phyloP scores from a whole-genome alignment of 2,888 invertebrate genomes.

The Bugula neritina region DNA sequence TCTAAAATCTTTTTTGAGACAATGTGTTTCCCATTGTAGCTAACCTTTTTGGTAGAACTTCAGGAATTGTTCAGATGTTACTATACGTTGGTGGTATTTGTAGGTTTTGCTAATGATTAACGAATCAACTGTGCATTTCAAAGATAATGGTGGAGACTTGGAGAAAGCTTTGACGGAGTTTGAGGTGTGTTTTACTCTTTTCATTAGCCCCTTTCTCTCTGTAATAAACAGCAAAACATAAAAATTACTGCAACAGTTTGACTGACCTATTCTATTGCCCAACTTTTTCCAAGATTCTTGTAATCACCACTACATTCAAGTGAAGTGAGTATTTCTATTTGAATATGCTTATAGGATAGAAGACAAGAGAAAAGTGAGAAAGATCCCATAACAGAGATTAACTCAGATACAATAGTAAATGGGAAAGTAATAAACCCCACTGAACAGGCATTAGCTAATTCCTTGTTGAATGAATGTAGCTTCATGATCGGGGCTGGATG shows the following conservation, averaged over 20 bases:
- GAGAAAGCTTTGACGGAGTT: not conserved
- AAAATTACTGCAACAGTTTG: too few relatives aligned
- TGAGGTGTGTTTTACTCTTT: not conserved
- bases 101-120: conserved; percentile 20
- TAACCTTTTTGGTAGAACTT: too few relatives aligned
- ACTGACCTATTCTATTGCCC: too few relatives aligned
- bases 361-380: not conserved
- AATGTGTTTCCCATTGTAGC: too few relatives aligned
- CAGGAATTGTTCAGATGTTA: too few relatives aligned
- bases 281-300: too few relatives aligned
- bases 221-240: too few relatives aligned
- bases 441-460: not conserved
- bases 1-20: too few relatives aligned
- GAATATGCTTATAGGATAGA: too few relatives aligned
- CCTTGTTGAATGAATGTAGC: not conserved
- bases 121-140: not conserved
- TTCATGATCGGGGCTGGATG: conserved; percentile 4
- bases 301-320: too few relatives aligned
- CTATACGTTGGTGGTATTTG: not conserved
- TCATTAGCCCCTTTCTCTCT: too few relatives aligned
- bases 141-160: not conserved
- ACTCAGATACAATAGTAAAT: not conserved
- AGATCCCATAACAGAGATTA: not conserved
- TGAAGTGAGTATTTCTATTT: too few relatives aligned
- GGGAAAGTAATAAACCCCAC: conserved; percentile 12